Evolutionary conservation across 2,797 vertebrate species (phyloP).

Genomic region (Phrynocephalus vlangalii): DNA sequence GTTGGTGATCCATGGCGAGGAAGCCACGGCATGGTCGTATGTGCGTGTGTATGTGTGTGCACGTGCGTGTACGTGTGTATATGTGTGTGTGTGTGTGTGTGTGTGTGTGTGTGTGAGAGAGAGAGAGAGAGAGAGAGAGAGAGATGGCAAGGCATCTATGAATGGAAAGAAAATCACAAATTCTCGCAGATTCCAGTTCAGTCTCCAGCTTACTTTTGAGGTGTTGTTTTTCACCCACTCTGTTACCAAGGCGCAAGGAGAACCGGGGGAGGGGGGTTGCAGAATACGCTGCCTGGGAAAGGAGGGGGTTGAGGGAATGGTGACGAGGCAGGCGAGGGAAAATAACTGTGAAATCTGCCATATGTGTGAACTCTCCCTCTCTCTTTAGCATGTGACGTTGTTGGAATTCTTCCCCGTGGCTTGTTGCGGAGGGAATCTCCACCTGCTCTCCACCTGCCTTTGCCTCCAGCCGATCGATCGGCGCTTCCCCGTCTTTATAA

Average conservation of each 20-base stretch:
- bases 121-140: not conserved
- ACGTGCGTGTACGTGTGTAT: not conserved
- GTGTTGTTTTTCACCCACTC: not conserved
- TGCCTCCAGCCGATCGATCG: not conserved
- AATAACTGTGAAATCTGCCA: conserved; percentile 24
- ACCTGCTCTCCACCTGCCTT: too few relatives aligned
- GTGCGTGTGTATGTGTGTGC: not conserved
- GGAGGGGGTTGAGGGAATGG: not conserved
- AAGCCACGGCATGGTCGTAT: not conserved
- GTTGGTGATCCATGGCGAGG: not conserved
- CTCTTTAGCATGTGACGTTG: conserved; percentile 9
- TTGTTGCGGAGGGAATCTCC: conserved; percentile 23
- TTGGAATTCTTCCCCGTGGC: conserved; percentile 1
- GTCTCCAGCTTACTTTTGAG: not conserved
- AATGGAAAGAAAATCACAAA: conserved; percentile 23
- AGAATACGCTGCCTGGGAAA: conserved; percentile 1
- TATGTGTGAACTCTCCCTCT: conserved; percentile 3
- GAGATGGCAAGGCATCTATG: not conserved
- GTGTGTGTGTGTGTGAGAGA: not conserved
- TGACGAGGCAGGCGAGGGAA: not conserved
- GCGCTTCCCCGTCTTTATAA: not conserved
- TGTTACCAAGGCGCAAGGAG: not conserved
- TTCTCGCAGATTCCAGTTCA: not conserved
- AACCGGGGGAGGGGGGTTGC: too few relatives aligned
- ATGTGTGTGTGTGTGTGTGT: not conserved